These are phyloP conservation scores for Chironomus riparius DNA, from an alignment of 2,888 invertebrate genomes.

Conservation along the genomic window DNA sequence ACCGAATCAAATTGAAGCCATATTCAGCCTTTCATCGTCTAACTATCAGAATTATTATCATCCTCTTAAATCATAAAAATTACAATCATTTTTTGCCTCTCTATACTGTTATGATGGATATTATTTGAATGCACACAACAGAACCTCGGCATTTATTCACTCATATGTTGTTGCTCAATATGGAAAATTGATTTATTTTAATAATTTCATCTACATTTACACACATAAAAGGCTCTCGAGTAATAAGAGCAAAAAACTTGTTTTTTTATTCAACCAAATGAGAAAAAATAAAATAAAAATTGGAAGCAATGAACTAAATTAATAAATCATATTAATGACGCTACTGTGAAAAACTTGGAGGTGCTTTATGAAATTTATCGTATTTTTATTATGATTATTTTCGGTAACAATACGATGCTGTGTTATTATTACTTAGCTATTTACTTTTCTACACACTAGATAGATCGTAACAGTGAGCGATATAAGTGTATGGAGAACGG, in stretches of 20 bases:
- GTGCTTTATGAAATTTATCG: conserved; percentile 20
- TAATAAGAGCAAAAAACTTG: conserved; percentile 22
- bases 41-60: no score
- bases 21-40: no score
- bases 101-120: no score
- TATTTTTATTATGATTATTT: conserved; percentile 27
- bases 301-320: conserved; percentile 16
- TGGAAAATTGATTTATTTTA: not conserved
- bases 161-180: no score
- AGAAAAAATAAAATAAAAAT: not conserved
- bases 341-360: conserved; percentile 18
- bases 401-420: not conserved
- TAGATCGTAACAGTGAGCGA: not conserved
- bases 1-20: no score
- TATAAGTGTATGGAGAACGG: not conserved
- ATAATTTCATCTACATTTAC: not conserved
- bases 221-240: not conserved
- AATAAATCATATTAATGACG: conserved; percentile 27
- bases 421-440: not conserved
- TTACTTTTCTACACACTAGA: not conserved
- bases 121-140: no score
- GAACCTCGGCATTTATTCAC: no score
- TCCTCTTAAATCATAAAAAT: no score
- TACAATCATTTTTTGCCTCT: no score
- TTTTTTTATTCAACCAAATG: not conserved